These are phyloP conservation scores for Ciconia nigra DNA, from an alignment of 2,797 vertebrate species.

Conservation along the genomic window DNA sequence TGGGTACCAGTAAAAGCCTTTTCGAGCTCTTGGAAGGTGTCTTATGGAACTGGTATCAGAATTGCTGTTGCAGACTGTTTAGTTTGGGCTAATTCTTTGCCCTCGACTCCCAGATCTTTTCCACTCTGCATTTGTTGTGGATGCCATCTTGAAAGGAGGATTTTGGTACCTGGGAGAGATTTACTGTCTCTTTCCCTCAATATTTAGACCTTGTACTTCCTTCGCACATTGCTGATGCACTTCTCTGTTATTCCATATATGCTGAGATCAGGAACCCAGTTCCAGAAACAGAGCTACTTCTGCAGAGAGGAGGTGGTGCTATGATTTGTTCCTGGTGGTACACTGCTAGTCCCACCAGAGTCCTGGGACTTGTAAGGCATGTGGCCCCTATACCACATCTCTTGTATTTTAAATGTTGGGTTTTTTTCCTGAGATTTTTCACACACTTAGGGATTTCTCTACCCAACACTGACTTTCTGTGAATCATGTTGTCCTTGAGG, in stretches of 20 bases:
- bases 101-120: not conserved
- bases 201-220: not conserved
- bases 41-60: not conserved
- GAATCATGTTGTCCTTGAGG: not conserved
- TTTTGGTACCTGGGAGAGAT: not conserved
- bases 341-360: not conserved
- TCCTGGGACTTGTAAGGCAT: not conserved
- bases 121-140: not conserved
- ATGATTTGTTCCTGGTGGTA: not conserved
- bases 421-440: not conserved
- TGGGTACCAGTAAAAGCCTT: conserved; percentile 71
- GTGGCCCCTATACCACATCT: not conserved
- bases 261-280: not conserved
- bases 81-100: not conserved
- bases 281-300: not conserved
- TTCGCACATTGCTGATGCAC: not conserved
- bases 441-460: not conserved
- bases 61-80: not conserved
- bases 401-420: not conserved
- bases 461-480: not conserved
- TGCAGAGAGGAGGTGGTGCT: not conserved
- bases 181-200: not conserved
- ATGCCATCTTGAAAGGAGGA: not conserved
- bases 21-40: not conserved
- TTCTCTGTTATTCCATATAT: not conserved